phyloP scores from a whole-genome alignment of 1,140 invertebrate genomes.

The Sogatella furcifera region DNA sequence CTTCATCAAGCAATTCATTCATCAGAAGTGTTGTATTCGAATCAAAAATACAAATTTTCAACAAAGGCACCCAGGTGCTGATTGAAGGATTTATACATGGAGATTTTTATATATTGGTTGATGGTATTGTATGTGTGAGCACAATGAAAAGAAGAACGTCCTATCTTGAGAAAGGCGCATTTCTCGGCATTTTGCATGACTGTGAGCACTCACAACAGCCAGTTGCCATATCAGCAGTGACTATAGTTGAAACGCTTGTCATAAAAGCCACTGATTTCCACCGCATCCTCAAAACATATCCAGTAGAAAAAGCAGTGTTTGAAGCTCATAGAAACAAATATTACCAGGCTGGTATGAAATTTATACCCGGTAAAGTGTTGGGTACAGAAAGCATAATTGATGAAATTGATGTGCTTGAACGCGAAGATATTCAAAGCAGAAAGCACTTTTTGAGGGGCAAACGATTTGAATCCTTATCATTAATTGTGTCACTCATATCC shows the following conservation, averaged over 20 bases:
- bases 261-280: not conserved
- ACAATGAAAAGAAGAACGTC: not conserved
- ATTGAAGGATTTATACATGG: not conserved
- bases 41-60: not conserved
- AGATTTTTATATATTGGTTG: not conserved
- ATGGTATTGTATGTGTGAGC: not conserved
- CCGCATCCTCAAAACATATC: not conserved
- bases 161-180: not conserved
- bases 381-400: too few species aligned
- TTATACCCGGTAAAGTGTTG: too few species aligned
- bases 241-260: not conserved
- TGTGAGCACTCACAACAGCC: not conserved
- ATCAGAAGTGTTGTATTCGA: not conserved
- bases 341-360: too few species aligned
- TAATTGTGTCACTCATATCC: too few species aligned
- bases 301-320: not conserved
- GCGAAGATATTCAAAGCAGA: too few species aligned
- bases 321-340: too few species aligned
- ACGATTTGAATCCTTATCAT: too few species aligned
- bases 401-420: too few species aligned
- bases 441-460: too few species aligned
- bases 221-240: not conserved
- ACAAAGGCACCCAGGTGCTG: not conserved
- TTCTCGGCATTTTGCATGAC: not conserved
- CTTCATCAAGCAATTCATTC: not conserved